Base-by-base conservation (phyloP, 2,888 invertebrate genomes). In the Latrodectus elegans region DNA sequence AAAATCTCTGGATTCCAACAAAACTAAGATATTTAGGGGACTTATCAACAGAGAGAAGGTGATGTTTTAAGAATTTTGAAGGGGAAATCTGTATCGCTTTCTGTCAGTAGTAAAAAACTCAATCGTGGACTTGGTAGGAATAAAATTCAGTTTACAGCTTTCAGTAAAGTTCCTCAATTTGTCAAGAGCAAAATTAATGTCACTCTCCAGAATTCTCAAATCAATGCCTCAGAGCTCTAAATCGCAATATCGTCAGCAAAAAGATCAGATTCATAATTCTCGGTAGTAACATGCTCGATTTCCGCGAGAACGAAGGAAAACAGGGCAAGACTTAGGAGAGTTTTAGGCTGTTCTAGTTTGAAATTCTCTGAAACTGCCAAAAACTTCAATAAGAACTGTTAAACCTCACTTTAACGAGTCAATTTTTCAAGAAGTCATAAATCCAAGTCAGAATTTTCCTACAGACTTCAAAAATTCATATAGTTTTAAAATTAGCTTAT, bases 361-460 rank as follows among this genome's bases (percentile, higher is more conserved):
- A 22, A 22, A 22, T 22, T 9, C n/a, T 1, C 10, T 14, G 22
- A 3, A 14, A 60, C 12, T 14, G 26, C n/a, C 49, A 60, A 38
- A 75, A 75, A 10, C 75, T 64, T 11, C 1, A 49, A 8, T 38
- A 64, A 14, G 64, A 75, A 38, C 38, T 75, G 10, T 75, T 75
- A 38, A 60, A 75, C 64, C 11, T 64, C n/a, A 64, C 64, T 12
- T 9, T 75, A 4, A 64, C 49, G n/a, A 38, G 64, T 38, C 38
- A 26, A 14, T 75, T 38, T 15, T 49, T 75, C 15, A 75, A 75
- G 14, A 75, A 64, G n/a, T 78, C 77, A 22, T 68, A 53, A 68
- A 68, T 68, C 77, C 53, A 68, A 53, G 52, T 17, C 67, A 78
- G 51, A 11, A 53, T 52, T n/a, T 53, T 78, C 53, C 26, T 55